Percentiles rank a stretch among this genome's conserved stretches.
Conservation (phyloP, 2,888 invertebrate genomes). For the Aproaerema taeniolella region DNA sequence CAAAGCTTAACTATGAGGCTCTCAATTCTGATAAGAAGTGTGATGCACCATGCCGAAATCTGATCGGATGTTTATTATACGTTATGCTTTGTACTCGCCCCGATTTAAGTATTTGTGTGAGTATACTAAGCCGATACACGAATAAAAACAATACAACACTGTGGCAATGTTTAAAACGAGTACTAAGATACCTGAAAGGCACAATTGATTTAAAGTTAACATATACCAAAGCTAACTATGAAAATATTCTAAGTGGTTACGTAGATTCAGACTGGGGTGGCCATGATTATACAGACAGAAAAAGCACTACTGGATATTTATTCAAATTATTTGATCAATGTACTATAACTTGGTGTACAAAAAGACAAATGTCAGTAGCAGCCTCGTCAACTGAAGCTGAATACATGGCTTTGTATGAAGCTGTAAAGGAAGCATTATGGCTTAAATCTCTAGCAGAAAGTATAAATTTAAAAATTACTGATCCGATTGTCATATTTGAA, state of each 20-base stretch:
- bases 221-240: slow-evolving; percentile 11
- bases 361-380: slow-evolving; percentile 18
- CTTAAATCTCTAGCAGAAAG: slow-evolving; percentile 27
- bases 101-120: slow-evolving; percentile 25
- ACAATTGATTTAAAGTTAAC: slow-evolving; percentile 15
- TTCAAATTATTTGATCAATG: slow-evolving; percentile 21
- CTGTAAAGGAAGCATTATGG: slow-evolving; percentile 32
- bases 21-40: slow-evolving; percentile 17
- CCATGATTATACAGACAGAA: slow-evolving; percentile 18
- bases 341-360: slow-evolving; percentile 19
- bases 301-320: slow-evolving; percentile 19
- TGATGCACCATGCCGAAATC: slow-evolving; percentile 20
- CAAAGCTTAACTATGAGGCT: slow-evolving; percentile 12
- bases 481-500: too few species aligned
- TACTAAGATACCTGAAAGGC: too few species aligned
- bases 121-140: slow-evolving; percentile 22
- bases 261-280: slow-evolving; percentile 32
- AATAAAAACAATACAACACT: too few species aligned
- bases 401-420: slow-evolving; percentile 21
- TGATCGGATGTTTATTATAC: slow-evolving; percentile 21
- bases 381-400: too few species aligned
- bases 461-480: slow-evolving; percentile 22
- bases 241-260: slow-evolving; percentile 25
- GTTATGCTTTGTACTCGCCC: slow-evolving; percentile 18
- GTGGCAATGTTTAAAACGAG: too few species aligned